phyloP scores from a whole-genome alignment of 2,888 invertebrate genomes.

The Clistopyga incitator region DNA sequence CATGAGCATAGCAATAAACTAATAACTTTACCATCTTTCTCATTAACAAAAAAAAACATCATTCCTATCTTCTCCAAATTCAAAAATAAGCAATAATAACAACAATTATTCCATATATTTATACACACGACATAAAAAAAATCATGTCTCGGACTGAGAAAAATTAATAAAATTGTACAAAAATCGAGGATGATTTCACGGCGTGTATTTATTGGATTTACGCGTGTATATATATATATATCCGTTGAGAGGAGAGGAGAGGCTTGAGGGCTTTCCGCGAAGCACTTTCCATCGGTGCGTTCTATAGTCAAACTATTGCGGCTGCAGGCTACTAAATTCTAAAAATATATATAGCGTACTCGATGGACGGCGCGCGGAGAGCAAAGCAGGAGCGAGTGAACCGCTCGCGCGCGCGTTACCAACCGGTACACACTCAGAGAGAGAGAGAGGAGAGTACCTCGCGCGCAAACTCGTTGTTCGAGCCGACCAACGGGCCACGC shows the following conservation, averaged over 20 bases:
- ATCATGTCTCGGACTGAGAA: too few species aligned
- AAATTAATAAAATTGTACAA: too few species aligned
- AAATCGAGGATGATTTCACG: too few species aligned
- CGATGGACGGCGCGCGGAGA: slow-evolving; percentile 3
- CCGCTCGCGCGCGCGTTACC: slow-evolving; percentile 24
- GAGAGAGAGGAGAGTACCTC: too few species aligned
- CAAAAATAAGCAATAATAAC: too few species aligned
- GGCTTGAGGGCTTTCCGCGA: slow-evolving; percentile 29
- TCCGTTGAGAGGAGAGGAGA: not conserved
- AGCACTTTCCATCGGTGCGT: slow-evolving; percentile 40
- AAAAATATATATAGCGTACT: slow-evolving; percentile 28
- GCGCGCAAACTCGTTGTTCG: slow-evolving; percentile 45
- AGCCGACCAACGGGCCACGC: slow-evolving; percentile 71
- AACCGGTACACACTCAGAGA: too few species aligned
- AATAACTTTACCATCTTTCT: slow-evolving; percentile 12
- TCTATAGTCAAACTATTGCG: slow-evolving; percentile 25
- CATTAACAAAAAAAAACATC: too few species aligned
- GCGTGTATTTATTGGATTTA: too few species aligned
- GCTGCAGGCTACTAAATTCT: slow-evolving; percentile 35
- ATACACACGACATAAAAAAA: too few species aligned
- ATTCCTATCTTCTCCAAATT: too few species aligned
- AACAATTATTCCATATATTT: too few species aligned
- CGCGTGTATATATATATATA: not conserved
- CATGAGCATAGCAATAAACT: slow-evolving; percentile 21
- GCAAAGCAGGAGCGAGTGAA: not conserved